Evolutionary conservation across 2,888 invertebrate genomes (phyloP), one percentile per base, ranked within the genome.

Genomic region (Tineola bisselliella): DNA sequence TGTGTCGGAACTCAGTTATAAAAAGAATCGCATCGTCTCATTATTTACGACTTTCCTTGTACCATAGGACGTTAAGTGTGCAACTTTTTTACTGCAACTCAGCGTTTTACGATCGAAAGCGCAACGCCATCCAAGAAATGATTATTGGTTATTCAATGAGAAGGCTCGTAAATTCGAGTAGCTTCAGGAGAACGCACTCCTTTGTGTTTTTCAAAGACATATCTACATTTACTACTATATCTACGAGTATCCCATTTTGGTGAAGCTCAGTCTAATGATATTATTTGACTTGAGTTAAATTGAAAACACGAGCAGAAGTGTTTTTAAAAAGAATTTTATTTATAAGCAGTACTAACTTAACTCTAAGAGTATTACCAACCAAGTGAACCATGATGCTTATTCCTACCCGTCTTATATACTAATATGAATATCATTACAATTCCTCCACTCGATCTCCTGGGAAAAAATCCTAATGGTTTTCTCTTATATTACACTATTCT

Each of bases 81-180:
- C 69, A 72, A 80, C 71, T 77, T 79, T 59, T 79, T 80, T 76
- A 77, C 71, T 69, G 69, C 61, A 56, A 63, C 56, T 63, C 56
- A 13, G 12, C 52, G 60, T 63, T 77, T 79, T 79, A 80, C 69
- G 76, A 71, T 31, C 66, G 63, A 12, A 58, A 58, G 58, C 58
- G 58, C 58, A 33, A 17, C 67, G 63, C 65, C 54, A 56, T 19
- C 48, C 18, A 54, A 65, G 67, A 66, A 65, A 66, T 67, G 68
- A 71, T 73, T 69, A 70, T 72, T 68, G 69, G 67, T 69, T 69
- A 70, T 71, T 69, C 70, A 70, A 67, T 69, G 65, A 57, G 57
- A 58, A 31, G 17, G 58, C n/a, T 58, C 58, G 33, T 58, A 58
- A 58, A 58, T 38, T 30, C 58, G 33, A 58, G 58, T 58, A 25